These are phyloP conservation scores for Glossophaga mutica DNA, from an alignment of 2,797 vertebrate genomes.

Conservation along the genomic window DNA sequence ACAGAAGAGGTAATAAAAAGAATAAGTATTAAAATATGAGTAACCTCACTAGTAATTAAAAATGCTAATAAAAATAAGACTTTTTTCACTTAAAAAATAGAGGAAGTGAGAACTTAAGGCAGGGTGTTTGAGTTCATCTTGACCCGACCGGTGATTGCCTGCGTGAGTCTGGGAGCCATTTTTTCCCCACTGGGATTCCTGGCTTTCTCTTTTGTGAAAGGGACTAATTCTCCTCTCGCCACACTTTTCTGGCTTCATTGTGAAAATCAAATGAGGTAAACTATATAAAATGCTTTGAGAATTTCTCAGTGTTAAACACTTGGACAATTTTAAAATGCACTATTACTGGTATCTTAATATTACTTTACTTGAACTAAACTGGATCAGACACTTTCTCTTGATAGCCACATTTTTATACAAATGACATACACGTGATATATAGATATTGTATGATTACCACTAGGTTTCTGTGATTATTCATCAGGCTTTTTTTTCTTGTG, in stretches of 20 bases:
- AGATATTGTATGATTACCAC: neutral
- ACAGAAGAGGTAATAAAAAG: neutral
- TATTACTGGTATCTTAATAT: neutral
- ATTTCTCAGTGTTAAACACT: neutral
- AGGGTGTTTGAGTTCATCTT: neutral
- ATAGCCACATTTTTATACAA: neutral
- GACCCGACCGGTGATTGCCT: neutral
- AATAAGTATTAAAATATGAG: neutral
- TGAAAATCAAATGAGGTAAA: neutral
- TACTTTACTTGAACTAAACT: neutral
- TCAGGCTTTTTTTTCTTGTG: neutral
- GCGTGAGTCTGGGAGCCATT: neutral
- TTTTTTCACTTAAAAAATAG: neutral
- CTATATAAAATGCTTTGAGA: neutral
- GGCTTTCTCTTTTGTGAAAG: neutral
- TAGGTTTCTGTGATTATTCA: conserved; percentile 49
- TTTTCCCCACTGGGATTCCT: neutral
- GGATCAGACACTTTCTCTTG: neutral
- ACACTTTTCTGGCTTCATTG: neutral
- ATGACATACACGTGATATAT: neutral
- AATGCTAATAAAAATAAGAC: neutral
- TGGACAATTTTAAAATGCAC: neutral
- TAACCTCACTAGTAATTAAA: neutral
- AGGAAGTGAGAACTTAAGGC: neutral
- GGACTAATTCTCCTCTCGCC: neutral